Evolutionary conservation across 2,113 vertebrate genomes (phyloP), one percentile per base, ranked within the genome.

Genomic region (Tichodroma muraria): DNA sequence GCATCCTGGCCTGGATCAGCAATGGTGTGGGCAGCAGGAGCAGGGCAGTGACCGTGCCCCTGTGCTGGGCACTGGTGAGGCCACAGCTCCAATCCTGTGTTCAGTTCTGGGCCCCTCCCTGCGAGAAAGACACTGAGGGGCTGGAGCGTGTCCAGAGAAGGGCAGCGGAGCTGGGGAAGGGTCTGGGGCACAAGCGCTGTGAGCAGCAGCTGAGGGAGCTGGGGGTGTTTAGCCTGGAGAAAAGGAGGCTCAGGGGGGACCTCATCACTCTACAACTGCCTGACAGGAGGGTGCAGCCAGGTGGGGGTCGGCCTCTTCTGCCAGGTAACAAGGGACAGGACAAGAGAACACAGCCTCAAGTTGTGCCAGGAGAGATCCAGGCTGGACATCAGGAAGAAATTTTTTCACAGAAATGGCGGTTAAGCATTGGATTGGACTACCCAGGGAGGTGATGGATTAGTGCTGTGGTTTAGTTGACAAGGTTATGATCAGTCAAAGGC

Each of bases 281-380:
- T 35, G 70, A 47, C 9, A 40, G 61, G 47, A 69, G 45, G 9
- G 2, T 15, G 45, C 1, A 31, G 61, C 47, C 11, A 8, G 20
- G 3, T 18, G 31, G 10, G 21, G 4, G 2, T 12, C 0, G 0
- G 3, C 0, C n/a, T 75, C 20, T 61, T n/a, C 61, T 76, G 0
- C 11, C 40, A 54, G 17, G 6, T 1, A 3, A 8, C 6, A 19
- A 35, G 25, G 19, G 63, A 40, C 11, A 61, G n/a, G 2, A 40
- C 6, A 54, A 54, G 63, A 60, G n/a, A 4, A 54, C 6, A 47
- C 6, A 4, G 30, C 8, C 38, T 54, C 6, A 35, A 40, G 8
- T 7, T 69, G 24, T 54, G 9, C 40, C n/a, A 31, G 30, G 31
- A 37, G 7, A 61, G 30, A 75, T 69, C 27, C 17, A 69, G n/a